phyloP scores from a whole-genome alignment of 2,888 invertebrate species.

The Drosophila emarginata region DNA sequence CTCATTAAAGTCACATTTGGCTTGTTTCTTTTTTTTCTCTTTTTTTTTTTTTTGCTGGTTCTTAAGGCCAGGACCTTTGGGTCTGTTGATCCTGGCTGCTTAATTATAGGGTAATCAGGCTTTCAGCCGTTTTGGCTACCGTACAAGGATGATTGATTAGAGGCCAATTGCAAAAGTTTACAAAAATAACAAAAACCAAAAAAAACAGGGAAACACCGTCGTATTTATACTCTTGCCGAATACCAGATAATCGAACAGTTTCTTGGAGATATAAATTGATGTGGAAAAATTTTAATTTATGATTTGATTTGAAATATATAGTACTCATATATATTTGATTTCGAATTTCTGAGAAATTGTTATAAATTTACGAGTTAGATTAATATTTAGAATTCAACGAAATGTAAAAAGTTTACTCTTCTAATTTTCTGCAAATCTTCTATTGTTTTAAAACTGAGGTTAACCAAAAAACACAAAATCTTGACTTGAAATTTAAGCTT shows the following conservation, averaged over 20 bases:
- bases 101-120: constrained; percentile 65
- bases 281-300: too few species aligned
- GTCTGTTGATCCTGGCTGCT: constrained; percentile 34
- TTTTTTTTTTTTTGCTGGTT: constrained; percentile 5
- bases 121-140: constrained; percentile 63
- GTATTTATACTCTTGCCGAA: not conserved
- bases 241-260: not conserved
- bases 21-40: constrained; percentile 29
- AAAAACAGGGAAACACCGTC: not conserved
- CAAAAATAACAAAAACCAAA: not conserved
- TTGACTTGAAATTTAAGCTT: too few species aligned
- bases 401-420: too few species aligned
- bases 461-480: too few species aligned
- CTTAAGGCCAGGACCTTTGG: constrained; percentile 23
- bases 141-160: constrained; percentile 69
- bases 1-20: constrained; percentile 76
- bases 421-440: too few species aligned
- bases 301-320: too few species aligned
- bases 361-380: too few species aligned
- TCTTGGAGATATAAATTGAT: not conserved
- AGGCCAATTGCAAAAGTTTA: constrained; percentile 12
- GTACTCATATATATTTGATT: too few species aligned
- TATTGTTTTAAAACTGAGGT: too few species aligned
- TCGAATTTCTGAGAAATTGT: too few species aligned
- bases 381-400: too few species aligned